phyloP scores from a whole-genome alignment of 2,113 vertebrate species.

The Prunella himalayana region DNA sequence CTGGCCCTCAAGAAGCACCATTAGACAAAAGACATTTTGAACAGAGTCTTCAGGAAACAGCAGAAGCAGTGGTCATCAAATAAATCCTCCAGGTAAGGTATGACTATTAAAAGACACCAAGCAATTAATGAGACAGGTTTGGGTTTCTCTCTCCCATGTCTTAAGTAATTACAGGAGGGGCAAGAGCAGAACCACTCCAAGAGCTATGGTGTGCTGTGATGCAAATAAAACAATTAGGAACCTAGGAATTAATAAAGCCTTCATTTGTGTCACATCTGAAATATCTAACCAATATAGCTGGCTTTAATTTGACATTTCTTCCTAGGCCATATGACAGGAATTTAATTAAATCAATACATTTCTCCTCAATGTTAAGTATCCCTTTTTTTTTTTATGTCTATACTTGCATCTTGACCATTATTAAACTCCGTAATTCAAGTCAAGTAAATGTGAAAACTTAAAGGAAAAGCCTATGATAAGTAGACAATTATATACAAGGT shows the following conservation, averaged over 20 bases:
- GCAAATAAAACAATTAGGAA: conserved; percentile 41
- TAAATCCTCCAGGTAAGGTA: not conserved
- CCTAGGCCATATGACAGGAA: not conserved
- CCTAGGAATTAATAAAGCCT: conserved; percentile 51
- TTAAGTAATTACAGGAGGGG: not conserved
- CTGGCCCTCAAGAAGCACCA: not conserved
- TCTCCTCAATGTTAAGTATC: conserved; percentile 10
- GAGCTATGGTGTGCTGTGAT: not conserved
- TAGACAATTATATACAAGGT: not conserved
- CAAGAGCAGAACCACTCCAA: not conserved
- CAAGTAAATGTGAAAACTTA: conserved; percentile 19
- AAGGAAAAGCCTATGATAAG: not conserved
- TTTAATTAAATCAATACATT: conserved; percentile 68
- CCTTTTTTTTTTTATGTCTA: not conserved
- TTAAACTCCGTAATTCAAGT: conserved; percentile 52
- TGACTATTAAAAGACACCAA: not conserved
- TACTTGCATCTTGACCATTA: conserved; percentile 47
- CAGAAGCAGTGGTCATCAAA: not conserved
- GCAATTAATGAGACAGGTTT: not conserved
- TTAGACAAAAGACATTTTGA: not conserved
- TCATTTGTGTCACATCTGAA: conserved; percentile 50
- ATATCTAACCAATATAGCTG: conserved; percentile 47
- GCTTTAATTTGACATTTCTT: conserved; percentile 37
- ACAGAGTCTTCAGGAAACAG: not conserved
- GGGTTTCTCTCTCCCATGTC: not conserved